Base-by-base conservation (phyloP, 2,113 vertebrate genomes). In the Chrysochloris asiatica region DNA sequence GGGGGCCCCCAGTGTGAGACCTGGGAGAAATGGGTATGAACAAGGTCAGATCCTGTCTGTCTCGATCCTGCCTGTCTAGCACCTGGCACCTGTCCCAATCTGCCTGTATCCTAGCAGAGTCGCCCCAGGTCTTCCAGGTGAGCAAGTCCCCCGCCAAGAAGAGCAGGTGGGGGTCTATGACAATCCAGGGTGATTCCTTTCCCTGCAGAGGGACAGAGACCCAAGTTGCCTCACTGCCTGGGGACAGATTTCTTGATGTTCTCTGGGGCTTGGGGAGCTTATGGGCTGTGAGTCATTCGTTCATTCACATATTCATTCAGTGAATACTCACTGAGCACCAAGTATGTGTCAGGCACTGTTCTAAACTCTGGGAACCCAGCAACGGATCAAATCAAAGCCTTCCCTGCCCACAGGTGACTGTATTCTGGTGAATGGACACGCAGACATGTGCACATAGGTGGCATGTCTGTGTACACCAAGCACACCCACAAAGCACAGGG, bases 191-290 rank as follows among this genome's bases (percentile, higher is more conserved):
- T 50, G 0, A 11, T 3, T 6, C 12, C 33, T 45, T 43, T 36
- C 21, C 14, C 54, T 38, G 65, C 38, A 38, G 26, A 48, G 21
- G 24, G 33, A 19, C 54, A 38, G 73, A 38, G 13, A 14, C 50
- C 50, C 6, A 6, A 16, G 19, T 22, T 13, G 33, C 47, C 13
- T 13, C 6, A 1, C 21, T 1, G 71, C 52, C 71, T 73, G 12
- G 0, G 1, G 45, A 12, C 47, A 26, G 54, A 3, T 5, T 21
- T 4, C 33, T 38, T 6, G 38, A 61, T 4, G 14, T 28, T 45
- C 47, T 41, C 65, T 2, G 71, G 41, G 63, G n/a, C 8, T 67
- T 76, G 43, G 43, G 24, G 54, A 85, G 24, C 77, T 61, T 47
- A 21, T 17, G 41, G 28, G 19, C 30, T n/a, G 9, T 59, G 30